A percentile compares a stretch with the other conserved stretches of the same genome.
Evolutionary conservation across 2,113 vertebrate genomes (phyloP).

Genomic region (Candoia aspera): DNA sequence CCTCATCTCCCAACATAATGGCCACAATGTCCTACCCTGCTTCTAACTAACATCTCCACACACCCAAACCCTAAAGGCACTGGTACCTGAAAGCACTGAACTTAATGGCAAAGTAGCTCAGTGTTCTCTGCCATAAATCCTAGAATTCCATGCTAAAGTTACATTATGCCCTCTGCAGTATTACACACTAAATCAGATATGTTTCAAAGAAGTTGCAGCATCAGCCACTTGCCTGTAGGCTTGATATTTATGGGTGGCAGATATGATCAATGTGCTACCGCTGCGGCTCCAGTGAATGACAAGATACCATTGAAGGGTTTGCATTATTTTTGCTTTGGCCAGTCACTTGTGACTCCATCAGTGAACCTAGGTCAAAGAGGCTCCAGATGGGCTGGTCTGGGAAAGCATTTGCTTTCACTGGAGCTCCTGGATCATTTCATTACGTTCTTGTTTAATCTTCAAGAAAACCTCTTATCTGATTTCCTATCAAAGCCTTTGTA

Average conservation of each 20-base stretch:
- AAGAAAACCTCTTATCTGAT: constrained; percentile 26
- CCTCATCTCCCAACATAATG: not conserved
- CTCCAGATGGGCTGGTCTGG: not conserved
- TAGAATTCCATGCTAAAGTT: constrained; percentile 16
- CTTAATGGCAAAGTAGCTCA: not conserved
- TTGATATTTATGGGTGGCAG: constrained; percentile 49
- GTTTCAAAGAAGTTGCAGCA: constrained; percentile 53
- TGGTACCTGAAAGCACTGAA: not conserved
- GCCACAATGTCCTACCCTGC: constrained; percentile 7
- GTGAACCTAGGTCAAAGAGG: constrained; percentile 37
- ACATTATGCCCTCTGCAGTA: not conserved
- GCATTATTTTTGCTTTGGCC: constrained; percentile 20
- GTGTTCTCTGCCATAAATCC: constrained; percentile 11
- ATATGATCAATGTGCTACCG: constrained; percentile 35
- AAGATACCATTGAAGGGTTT: constrained; percentile 20
- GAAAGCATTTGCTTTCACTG: constrained; percentile 30
- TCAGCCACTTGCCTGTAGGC: constrained; percentile 56
- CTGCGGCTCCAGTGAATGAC: constrained; percentile 28
- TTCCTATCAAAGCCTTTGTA: constrained; percentile 21
- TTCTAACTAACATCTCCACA: constrained; percentile 9
- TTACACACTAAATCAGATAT: constrained; percentile 33
- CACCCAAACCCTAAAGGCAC: not conserved
- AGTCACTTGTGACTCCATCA: not conserved
- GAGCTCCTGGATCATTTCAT: not conserved
- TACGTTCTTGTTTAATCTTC: constrained; percentile 20